A percentile compares a stretch with the other conserved stretches of the same genome.
phyloP scores from a whole-genome alignment of 2,888 invertebrate genomes.

The Dryococelus australis region DNA sequence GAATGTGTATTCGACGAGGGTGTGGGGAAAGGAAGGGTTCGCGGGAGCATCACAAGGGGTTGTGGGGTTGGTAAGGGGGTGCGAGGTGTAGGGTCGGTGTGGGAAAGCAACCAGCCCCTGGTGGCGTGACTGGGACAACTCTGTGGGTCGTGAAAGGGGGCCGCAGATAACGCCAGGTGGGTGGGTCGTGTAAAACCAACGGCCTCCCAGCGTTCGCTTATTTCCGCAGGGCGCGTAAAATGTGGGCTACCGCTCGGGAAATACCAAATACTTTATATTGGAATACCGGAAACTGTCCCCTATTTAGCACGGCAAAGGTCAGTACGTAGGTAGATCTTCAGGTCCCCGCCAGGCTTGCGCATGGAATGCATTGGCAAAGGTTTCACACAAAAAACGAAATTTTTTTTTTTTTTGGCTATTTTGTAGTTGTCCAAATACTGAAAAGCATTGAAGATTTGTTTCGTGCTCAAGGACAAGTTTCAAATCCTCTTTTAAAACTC shows the following conservation, averaged over 20 bases:
- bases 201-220: not conserved
- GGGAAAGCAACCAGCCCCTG: not conserved
- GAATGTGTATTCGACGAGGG: not conserved
- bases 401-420: too few species aligned
- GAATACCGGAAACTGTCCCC: not conserved
- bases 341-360: too few species aligned
- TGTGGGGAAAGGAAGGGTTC: not conserved
- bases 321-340: too few species aligned
- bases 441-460: too few species aligned
- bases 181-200: not conserved
- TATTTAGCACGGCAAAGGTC: too few species aligned
- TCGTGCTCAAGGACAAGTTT: too few species aligned
- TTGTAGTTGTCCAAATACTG: too few species aligned
- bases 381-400: too few species aligned
- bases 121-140: constrained; percentile 9
- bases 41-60: not conserved
- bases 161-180: constrained; percentile 12
- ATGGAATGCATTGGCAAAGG: too few species aligned
- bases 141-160: not conserved
- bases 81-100: not conserved
- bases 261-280: not conserved
- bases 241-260: not conserved
- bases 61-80: not conserved
- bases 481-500: too few species aligned
- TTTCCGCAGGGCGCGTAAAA: not conserved